Evolutionary conservation across 2,113 vertebrate genomes (phyloP).

Genomic region (Calcarius ornatus): DNA sequence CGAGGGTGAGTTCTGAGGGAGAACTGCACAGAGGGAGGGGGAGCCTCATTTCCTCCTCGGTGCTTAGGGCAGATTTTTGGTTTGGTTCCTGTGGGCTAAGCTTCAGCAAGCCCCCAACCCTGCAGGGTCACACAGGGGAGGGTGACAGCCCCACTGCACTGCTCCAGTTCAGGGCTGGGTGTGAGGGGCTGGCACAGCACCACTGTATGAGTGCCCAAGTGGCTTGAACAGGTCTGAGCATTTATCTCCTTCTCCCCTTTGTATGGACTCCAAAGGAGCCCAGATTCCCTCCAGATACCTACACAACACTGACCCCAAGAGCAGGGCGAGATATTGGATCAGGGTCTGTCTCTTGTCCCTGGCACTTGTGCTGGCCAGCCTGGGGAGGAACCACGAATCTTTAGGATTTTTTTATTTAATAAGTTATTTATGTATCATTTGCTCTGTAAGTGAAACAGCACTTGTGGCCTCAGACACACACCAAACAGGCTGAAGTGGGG

Average conservation of each 20-base stretch:
- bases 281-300: background rate
- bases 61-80: background rate
- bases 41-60: background rate
- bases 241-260: background rate
- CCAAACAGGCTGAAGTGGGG: background rate
- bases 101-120: accelerated
- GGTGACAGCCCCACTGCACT: accelerated
- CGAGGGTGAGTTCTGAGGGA: background rate
- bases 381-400: background rate
- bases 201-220: background rate
- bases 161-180: accelerated
- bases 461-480: background rate
- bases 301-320: accelerated
- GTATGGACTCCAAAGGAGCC: background rate
- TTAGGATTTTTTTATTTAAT: background rate
- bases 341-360: background rate
- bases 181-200: accelerated
- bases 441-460: background rate
- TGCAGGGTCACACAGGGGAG: accelerated
- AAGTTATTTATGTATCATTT: background rate
- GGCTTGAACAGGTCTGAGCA: background rate
- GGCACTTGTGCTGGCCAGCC: background rate
- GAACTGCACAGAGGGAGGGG: background rate
- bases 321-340: no score
- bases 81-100: background rate